Evolutionary conservation across 2,797 vertebrate genomes (phyloP), one percentile per base, ranked within the genome.

Genomic region (Oceanodroma leucorhoa): DNA sequence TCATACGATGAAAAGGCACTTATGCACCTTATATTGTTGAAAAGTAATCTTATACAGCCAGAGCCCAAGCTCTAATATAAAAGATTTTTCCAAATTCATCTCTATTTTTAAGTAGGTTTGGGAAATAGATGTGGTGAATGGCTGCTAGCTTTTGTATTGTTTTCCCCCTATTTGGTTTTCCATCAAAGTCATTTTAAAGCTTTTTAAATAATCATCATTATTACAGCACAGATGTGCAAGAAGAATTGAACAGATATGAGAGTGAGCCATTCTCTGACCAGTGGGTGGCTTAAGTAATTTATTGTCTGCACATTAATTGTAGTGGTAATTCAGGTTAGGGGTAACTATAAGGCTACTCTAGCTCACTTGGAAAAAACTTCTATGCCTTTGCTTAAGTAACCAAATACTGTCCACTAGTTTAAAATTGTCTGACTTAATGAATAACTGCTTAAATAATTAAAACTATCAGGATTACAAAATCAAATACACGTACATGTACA

Each of bases 1-100:
- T 98, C 96, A 96, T 97, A 97, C 78, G 71, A 98, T 98, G 98
- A 98, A 98, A 98, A 98, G 97, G 97, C 97, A 97, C 97, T 98
- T 98, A 98, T 97, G 97, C 97, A 97, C 96, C 96, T 98, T 97
- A 98, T 97, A 98, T 97, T 98, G 96, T 98, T 97, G 95, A 97
- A 98, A 98, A 97, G 97, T 97, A 98, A 98, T 98, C 96, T 97
- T 94, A 97, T 94, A 94, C 73, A 96, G 95, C 90, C 96, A 95
- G 91, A 97, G 66, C 87, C 70, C 95, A 96, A 94, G 57, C 89
- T 95, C 83, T 83, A 92, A 97, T 96, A 95, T 55, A 92, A 96
- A 97, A 96, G 89, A 89, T 96, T 96, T 97, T 97, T 92, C 95
- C 91, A 92, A 96, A 96, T 96, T 97, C 64, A 79, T 97, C 94